Evolutionary conservation across 2,113 vertebrate genomes (phyloP).

Genomic region (Acinonyx jubatus): DNA sequence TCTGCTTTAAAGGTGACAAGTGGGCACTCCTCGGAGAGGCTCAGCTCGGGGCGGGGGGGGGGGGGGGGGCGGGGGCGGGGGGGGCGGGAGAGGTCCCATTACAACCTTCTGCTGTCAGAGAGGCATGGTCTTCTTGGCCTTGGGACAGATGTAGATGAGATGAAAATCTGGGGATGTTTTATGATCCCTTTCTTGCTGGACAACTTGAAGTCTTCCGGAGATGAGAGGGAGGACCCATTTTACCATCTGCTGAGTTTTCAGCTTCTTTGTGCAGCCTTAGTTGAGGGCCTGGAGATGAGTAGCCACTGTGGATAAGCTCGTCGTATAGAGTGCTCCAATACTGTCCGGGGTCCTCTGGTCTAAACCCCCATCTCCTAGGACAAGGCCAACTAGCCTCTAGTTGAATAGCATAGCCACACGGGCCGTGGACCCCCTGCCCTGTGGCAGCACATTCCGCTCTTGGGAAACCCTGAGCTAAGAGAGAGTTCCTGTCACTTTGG

Average conservation of each 20-base stretch:
- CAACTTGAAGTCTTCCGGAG: neutral
- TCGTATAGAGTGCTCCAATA: neutral
- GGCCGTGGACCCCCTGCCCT: neutral
- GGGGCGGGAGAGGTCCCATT: fast-evolving
- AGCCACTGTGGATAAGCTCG: neutral
- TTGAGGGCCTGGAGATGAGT: neutral
- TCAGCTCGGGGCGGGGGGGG: neutral
- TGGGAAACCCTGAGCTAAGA: neutral
- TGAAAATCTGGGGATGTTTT: neutral
- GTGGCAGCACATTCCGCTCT: neutral
- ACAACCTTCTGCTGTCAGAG: neutral
- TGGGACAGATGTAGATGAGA: neutral
- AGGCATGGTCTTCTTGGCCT: neutral
- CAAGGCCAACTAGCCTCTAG: neutral
- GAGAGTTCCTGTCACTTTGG: neutral
- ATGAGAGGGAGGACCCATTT: neutral
- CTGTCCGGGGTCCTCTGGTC: neutral
- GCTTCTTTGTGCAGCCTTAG: neutral
- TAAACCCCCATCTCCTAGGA: neutral
- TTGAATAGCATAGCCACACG: neutral
- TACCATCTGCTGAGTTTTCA: neutral
- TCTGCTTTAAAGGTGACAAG: neutral
- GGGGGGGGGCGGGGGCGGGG: no score
- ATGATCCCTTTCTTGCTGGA: neutral
- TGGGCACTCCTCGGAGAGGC: neutral